Conservation (phyloP, 2,797 vertebrate species). For the Lepus oiostolus region DNA sequence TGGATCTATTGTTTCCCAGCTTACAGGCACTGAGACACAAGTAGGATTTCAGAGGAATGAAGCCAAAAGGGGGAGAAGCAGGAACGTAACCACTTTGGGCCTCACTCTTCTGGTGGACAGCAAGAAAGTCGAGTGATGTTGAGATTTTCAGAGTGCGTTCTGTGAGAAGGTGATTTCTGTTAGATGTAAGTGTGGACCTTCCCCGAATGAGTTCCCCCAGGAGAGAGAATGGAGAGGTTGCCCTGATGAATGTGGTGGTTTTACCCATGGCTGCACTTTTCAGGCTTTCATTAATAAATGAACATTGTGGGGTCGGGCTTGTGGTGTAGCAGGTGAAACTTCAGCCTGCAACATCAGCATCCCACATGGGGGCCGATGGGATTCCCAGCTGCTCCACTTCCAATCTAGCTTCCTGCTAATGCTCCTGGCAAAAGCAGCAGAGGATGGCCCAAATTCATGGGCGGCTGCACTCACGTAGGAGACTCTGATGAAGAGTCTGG, state of each 20-base stretch:
- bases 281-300: not conserved
- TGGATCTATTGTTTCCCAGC: not conserved
- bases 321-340: too few relatives aligned
- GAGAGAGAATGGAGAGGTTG: not conserved
- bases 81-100: not conserved
- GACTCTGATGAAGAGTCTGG: too few relatives aligned
- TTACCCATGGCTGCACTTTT: not conserved
- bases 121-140: not conserved
- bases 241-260: not conserved
- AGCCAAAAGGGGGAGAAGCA: not conserved
- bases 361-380: too few relatives aligned
- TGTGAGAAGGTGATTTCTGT: not conserved
- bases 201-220: not conserved
- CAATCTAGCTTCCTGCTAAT: too few relatives aligned
- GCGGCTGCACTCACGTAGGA: too few relatives aligned
- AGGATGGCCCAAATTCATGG: too few relatives aligned
- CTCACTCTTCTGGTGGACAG: not conserved
- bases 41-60: not conserved
- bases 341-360: too few relatives aligned
- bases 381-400: too few relatives aligned
- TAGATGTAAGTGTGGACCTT: rapidly evolving
- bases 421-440: too few relatives aligned
- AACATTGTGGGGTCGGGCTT: not conserved
- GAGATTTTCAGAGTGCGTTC: not conserved
- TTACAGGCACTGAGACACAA: not conserved